A percentile compares a stretch with the other conserved stretches of the same genome.
Evolutionary conservation across 2,113 vertebrate species (phyloP).

Genomic region (Diadophis punctatus): DNA sequence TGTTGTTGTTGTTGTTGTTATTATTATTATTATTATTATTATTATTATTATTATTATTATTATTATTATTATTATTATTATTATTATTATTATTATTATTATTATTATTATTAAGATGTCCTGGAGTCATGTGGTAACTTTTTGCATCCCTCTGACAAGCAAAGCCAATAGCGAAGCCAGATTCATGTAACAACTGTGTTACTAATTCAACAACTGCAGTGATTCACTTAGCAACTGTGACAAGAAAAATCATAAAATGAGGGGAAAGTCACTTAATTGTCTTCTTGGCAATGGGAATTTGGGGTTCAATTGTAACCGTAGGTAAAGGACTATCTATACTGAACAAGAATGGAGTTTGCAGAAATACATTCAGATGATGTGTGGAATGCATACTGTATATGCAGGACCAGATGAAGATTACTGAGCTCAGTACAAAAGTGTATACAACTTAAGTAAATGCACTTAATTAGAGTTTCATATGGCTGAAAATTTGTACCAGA

Average conservation of each 20-base stretch:
- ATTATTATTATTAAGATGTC: no score
- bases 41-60: no score
- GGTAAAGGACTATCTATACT: not conserved
- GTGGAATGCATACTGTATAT: not conserved
- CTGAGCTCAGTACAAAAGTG: not conserved
- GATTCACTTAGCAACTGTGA: not conserved
- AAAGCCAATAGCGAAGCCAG: not conserved
- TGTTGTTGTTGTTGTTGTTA: no score
- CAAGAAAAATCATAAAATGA: not conserved
- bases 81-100: no score
- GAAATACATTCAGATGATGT: not conserved
- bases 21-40: no score
- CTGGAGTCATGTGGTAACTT: not conserved
- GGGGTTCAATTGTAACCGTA: not conserved
- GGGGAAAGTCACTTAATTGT: not conserved
- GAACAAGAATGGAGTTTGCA: not conserved
- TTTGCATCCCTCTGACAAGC: not conserved
- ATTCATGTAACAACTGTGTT: not conserved
- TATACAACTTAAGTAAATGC: not conserved
- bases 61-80: no score
- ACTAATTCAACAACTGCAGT: not conserved
- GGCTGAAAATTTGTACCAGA: not conserved
- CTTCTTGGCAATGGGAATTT: not conserved
- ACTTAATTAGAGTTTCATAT: not conserved
- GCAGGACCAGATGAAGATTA: not conserved